These are phyloP conservation scores for Genyomyrus donnyi DNA, from an alignment of 2,113 vertebrate species.

Conservation along the genomic window DNA sequence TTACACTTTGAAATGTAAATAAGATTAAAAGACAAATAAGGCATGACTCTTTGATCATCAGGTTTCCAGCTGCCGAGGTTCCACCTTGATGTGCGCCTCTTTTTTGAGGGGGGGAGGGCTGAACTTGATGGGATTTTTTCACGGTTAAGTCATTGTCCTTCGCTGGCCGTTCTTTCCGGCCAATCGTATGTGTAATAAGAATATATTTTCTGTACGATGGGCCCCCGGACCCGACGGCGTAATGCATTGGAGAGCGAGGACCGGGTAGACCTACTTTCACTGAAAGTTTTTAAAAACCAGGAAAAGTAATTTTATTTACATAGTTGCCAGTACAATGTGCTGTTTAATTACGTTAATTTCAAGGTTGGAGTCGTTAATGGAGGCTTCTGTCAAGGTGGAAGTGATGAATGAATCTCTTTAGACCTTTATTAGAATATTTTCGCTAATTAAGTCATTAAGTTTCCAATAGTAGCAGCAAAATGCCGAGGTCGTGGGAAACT, in stretches of 20 bases:
- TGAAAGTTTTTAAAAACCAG: not conserved
- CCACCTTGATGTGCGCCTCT: not conserved
- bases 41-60: not conserved
- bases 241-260: not conserved
- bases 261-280: not conserved
- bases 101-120: not conserved
- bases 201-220: not conserved
- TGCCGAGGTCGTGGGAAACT: not conserved
- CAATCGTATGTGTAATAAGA: not conserved
- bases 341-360: not conserved
- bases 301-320: not conserved
- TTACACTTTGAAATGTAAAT: not conserved
- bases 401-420: not conserved
- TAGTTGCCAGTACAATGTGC: not conserved
- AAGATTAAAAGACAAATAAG: not conserved
- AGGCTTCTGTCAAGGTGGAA: not conserved
- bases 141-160: not conserved
- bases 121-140: not conserved
- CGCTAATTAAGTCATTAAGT: not conserved
- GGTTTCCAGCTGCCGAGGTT: not conserved
- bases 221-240: not conserved
- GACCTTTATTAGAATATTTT: not conserved
- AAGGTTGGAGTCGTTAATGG: not conserved
- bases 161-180: not conserved
- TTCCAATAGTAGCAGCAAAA: not conserved